These are phyloP conservation scores for Crotalus viridis DNA, from an alignment of 2,113 vertebrate genomes.

Conservation along the genomic window DNA sequence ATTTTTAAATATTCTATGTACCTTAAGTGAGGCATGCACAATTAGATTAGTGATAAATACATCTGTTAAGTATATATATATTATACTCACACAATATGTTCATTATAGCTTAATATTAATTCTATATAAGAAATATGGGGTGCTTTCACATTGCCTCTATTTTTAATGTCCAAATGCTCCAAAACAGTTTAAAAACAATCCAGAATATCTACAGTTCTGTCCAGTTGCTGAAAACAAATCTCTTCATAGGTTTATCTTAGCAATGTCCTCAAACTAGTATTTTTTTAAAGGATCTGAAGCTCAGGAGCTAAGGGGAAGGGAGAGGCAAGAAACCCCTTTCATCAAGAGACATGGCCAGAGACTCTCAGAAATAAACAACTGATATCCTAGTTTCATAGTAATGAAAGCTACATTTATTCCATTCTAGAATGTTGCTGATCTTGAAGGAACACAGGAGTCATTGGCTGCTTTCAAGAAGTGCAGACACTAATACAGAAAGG, in stretches of 20 bases:
- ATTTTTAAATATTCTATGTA: constrained; percentile 52
- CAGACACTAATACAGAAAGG: background rate
- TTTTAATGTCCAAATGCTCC: background rate
- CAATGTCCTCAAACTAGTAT: background rate
- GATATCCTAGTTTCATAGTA: background rate
- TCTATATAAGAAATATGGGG: background rate
- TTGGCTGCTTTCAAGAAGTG: background rate
- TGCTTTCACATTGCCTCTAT: background rate
- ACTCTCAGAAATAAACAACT: background rate
- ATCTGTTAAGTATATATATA: background rate
- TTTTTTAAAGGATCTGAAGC: background rate
- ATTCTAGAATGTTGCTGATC: background rate
- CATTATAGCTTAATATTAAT: background rate
- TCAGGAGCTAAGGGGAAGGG: background rate
- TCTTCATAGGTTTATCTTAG: background rate
- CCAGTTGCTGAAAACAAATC: background rate
- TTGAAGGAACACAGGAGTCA: background rate
- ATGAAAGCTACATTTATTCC: background rate
- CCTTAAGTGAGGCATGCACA: constrained; percentile 32
- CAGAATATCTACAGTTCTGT: background rate
- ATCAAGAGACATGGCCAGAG: background rate
- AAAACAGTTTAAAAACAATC: background rate
- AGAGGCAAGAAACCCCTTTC: background rate
- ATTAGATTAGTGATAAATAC: background rate
- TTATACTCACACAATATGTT: background rate